Conservation (phyloP, 2,888 invertebrate species). For the Drosophila planitibia region DNA sequence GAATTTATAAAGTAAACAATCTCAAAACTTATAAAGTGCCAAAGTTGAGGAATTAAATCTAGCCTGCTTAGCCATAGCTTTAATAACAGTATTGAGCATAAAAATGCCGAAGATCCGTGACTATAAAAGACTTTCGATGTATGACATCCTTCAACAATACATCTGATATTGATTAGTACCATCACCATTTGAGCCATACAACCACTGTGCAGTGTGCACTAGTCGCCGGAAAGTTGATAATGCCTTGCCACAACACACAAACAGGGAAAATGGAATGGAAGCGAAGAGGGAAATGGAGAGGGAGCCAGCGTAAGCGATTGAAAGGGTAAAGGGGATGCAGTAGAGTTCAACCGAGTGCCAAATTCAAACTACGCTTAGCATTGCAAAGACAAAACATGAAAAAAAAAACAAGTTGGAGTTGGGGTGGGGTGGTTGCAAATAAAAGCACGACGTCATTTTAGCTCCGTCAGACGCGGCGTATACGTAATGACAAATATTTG, state of each 20-base stretch:
- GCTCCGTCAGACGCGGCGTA: constrained; percentile 57
- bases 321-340: neutral
- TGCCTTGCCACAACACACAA: constrained; percentile 17
- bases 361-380: constrained; percentile 65
- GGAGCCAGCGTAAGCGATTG: neutral
- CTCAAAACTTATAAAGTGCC: neutral
- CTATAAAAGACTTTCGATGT: neutral
- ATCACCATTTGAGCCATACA: neutral
- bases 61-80: neutral
- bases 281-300: too few species aligned
- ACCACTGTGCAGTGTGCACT: constrained; percentile 10
- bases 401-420: neutral
- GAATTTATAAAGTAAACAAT: neutral
- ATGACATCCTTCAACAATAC: neutral
- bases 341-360: constrained; percentile 30
- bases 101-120: neutral
- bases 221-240: constrained; percentile 36
- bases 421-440: neutral
- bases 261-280: neutral
- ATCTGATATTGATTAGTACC: neutral
- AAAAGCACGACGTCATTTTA: constrained; percentile 35
- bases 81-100: neutral
- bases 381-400: constrained; percentile 28
- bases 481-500: constrained; percentile 70
- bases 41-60: neutral